Base-by-base conservation (phyloP, 2,797 vertebrate species). In the Melopsittacus undulatus region DNA sequence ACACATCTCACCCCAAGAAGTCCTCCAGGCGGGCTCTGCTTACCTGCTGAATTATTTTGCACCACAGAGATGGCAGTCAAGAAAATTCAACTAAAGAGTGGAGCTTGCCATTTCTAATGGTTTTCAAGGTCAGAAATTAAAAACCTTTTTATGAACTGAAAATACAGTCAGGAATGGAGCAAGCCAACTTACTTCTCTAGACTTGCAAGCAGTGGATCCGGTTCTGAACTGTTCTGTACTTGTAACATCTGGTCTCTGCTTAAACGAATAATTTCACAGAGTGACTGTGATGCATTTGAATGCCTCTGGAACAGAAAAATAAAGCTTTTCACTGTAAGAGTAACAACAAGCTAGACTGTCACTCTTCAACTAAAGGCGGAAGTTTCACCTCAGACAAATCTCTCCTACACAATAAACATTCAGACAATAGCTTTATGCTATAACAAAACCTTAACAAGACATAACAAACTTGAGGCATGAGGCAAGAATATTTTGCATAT, bases 211-310 rank as follows among this genome's bases (percentile, higher is more conserved):
- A 99, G 98, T 32, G 99, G 99, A 84, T 99, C 99, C 18, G 99
- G 99, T 79, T 99, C 99, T 27, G 99, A 98, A 95, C 98, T 99
- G 95, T 98, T 99, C 97, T 99, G 99, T 89, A 99, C 98, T 97
- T 99, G 99, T 84, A 99, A 98, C 99, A 99, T 99, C 98, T 99
- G 99, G 98, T 99, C 99, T 98, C 99, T 98, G 98, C 99, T 99
- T 94, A 99, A 98, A 88, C 99, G 98, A 96, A 99, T 99, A 96
- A 99, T 99, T 97, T 99, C 99, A 98, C 99, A 99, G 89, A 99
- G 98, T 7, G 99, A 99, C 96, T 99, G 99, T 26, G 99, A 99
- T 40, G 99, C 99, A 74, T 99, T 99, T 87, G 99, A 99, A 98
- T 99, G 99, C 86, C 99, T 99, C 99, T 99, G 95, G 51, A 97